Conservation (phyloP, 1,140 invertebrate species). For the Plectus sambesii region DNA sequence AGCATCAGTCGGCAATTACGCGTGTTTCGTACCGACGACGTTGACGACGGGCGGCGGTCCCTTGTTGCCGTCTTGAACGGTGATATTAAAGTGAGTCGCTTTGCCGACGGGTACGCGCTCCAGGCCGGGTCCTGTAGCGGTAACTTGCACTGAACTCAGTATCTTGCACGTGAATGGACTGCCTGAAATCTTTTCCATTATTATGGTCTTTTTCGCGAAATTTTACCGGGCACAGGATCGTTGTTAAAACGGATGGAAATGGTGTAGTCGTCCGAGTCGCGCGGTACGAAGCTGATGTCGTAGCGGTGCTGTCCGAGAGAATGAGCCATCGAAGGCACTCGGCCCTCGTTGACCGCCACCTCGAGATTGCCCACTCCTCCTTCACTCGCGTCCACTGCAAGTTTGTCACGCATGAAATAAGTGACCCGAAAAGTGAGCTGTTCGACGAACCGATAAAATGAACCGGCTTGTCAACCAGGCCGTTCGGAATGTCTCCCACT, state of each 20-base stretch:
- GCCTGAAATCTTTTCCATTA: no score
- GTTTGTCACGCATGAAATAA: slow-evolving; percentile 20
- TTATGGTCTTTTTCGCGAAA: no score
- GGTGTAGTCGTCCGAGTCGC: slow-evolving; percentile 79
- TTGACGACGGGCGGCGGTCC: slow-evolving; percentile 65
- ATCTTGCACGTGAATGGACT: slow-evolving; percentile 30
- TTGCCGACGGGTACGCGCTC: slow-evolving; percentile 82
- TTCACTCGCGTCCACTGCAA: slow-evolving; percentile 79
- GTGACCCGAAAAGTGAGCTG: background rate
- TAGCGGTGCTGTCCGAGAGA: slow-evolving; percentile 84
- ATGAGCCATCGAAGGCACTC: slow-evolving; percentile 83
- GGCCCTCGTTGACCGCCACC: slow-evolving; percentile 84
- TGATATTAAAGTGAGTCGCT: slow-evolving; percentile 68
- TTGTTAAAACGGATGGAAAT: slow-evolving; percentile 96
- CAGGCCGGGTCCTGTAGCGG: slow-evolving; percentile 64
- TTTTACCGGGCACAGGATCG: slow-evolving; percentile 81
- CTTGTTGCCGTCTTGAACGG: slow-evolving; percentile 57
- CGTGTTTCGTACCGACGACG: slow-evolving; percentile 38
- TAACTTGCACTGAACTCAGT: slow-evolving; percentile 53
- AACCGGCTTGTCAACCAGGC: slow-evolving; percentile 76
- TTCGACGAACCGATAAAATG: slow-evolving; percentile 68
- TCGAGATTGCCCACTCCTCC: slow-evolving; percentile 95
- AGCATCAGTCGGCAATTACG: slow-evolving; percentile 20
- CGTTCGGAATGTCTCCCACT: slow-evolving; percentile 69
- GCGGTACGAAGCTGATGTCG: slow-evolving; percentile 85